These are phyloP conservation scores for Lagorchestes hirsutus DNA, from an alignment of 2,797 vertebrate genomes.

Conservation along the genomic window DNA sequence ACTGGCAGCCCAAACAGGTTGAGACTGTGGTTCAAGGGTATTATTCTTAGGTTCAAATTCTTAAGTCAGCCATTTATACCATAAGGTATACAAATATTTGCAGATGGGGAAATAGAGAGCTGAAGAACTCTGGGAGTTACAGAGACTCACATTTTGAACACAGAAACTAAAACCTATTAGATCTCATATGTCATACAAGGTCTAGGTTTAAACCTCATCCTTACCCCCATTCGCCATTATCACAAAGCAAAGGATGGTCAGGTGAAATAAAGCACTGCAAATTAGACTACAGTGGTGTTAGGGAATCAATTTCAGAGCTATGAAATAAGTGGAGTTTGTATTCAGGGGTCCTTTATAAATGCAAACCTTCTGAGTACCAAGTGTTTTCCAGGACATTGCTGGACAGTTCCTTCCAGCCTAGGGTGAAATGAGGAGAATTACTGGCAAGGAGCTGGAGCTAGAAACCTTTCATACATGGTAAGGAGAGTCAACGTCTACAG, in stretches of 20 bases:
- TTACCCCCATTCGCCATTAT: background rate
- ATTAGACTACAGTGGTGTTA: background rate
- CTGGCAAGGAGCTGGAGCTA: background rate
- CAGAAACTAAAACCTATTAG: background rate
- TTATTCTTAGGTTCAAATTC: background rate
- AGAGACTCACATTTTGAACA: background rate
- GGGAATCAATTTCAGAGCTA: background rate
- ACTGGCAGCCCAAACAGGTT: conserved; percentile 32
- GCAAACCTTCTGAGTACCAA: background rate
- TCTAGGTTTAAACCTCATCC: background rate
- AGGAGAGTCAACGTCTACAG: background rate
- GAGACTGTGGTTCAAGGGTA: conserved; percentile 38
- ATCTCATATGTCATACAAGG: background rate
- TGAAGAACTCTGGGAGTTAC: background rate
- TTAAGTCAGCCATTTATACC: conserved; percentile 9
- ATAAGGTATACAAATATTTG: conserved; percentile 7
- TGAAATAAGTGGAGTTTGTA: background rate
- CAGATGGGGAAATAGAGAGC: conserved; percentile 33
- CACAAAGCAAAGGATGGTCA: background rate
- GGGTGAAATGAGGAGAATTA: background rate
- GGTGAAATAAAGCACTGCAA: background rate
- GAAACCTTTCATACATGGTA: background rate
- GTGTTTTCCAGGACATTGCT: background rate
- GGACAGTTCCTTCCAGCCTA: background rate
- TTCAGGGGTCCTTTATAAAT: background rate